Evolutionary conservation across 2,797 vertebrate species (phyloP).

Genomic region (Xiphorhynchus erythropygius): DNA sequence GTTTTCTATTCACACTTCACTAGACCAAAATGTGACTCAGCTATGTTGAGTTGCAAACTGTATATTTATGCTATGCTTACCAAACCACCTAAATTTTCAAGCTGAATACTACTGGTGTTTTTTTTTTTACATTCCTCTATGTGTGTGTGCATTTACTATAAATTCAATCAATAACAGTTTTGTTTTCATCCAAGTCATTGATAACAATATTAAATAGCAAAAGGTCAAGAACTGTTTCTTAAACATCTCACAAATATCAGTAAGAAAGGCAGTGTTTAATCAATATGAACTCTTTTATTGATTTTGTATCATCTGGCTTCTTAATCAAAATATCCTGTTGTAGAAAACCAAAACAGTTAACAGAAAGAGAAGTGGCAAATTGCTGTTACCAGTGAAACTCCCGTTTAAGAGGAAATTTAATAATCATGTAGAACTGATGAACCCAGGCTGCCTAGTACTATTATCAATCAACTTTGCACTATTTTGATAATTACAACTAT

Average conservation of each 20-base stretch:
- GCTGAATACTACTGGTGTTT: not conserved
- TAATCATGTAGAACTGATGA: not conserved
- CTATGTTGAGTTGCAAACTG: not conserved
- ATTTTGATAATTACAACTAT: not conserved
- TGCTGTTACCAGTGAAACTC: not conserved
- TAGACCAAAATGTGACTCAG: not conserved
- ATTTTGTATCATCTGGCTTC: conserved; percentile 36
- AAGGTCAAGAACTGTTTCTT: conserved; percentile 11
- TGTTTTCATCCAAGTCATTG: not conserved
- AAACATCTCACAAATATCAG: not conserved
- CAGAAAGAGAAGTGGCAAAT: not conserved
- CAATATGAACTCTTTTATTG: conserved; percentile 17
- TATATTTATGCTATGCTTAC: not conserved
- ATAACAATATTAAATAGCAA: conserved; percentile 4
- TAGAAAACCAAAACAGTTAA: not conserved
- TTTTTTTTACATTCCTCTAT: not conserved
- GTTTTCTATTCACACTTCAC: not conserved
- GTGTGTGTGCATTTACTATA: not conserved
- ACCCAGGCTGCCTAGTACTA: not conserved
- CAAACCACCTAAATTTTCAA: not conserved
- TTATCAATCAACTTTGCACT: not conserved
- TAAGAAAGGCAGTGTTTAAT: not conserved
- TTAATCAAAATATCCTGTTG: conserved; percentile 32
- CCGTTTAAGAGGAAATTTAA: not conserved
- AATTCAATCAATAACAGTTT: not conserved